These are phyloP conservation scores for Caenorhabditis inopinata DNA, from an alignment of 1,140 invertebrate genomes.

Conservation along the genomic window DNA sequence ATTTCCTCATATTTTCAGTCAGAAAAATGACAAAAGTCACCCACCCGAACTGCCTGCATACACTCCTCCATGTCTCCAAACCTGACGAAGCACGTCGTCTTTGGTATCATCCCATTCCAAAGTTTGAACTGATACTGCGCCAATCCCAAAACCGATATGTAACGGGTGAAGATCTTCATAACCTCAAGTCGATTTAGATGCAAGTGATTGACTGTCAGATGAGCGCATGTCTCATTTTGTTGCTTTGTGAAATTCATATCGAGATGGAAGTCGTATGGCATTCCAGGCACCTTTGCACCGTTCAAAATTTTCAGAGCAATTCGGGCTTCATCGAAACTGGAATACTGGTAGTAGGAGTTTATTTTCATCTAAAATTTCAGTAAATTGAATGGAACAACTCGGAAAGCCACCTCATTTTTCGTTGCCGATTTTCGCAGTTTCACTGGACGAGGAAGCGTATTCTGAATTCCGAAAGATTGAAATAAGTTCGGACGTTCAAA, in stretches of 20 bases:
- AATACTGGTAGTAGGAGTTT: neutral
- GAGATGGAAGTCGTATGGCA: neutral
- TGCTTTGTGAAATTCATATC: conserved; percentile 2
- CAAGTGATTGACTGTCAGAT: neutral
- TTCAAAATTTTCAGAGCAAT: neutral
- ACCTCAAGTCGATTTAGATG: neutral
- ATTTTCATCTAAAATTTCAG: neutral
- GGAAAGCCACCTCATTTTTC: neutral
- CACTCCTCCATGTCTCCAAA: neutral
- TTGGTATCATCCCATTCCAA: neutral
- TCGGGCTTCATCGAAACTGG: neutral
- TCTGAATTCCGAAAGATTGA: neutral
- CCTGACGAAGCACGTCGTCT: neutral
- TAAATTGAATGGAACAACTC: neutral
- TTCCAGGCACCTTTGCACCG: neutral
- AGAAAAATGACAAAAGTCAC: no score
- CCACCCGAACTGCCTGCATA: neutral
- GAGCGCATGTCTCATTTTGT: neutral
- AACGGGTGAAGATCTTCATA: neutral
- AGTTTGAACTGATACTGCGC: neutral
- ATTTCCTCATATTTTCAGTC: no score
- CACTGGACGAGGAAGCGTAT: neutral
- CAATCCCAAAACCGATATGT: neutral
- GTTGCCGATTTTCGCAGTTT: neutral
- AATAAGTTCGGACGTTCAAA: neutral